A percentile compares a stretch with the other conserved stretches of the same genome.
These are phyloP conservation scores for Sebastes steindachneri DNA, from an alignment of 2,797 vertebrate genomes.

Conservation along the genomic window DNA sequence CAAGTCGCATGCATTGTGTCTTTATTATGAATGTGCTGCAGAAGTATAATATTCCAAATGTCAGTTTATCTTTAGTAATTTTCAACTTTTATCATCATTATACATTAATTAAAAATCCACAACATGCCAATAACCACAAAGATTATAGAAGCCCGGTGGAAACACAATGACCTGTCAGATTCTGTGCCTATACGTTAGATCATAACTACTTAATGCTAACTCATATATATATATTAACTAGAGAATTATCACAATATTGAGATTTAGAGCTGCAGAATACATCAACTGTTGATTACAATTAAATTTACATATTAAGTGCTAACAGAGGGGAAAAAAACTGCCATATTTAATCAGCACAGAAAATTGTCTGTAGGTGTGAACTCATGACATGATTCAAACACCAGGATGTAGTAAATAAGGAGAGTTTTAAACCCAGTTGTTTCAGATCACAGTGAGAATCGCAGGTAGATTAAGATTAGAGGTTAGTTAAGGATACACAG, in stretches of 20 bases:
- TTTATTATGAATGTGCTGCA: slow-evolving; percentile 80
- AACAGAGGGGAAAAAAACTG: slow-evolving; percentile 19
- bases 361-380: slow-evolving; percentile 27
- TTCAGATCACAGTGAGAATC: slow-evolving; percentile 71
- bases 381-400: slow-evolving; percentile 28
- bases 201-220: slow-evolving; percentile 57
- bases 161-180: slow-evolving; percentile 44
- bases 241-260: slow-evolving; percentile 66
- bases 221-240: slow-evolving; percentile 52
- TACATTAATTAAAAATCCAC: slow-evolving; percentile 63
- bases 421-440: slow-evolving; percentile 22
- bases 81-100: slow-evolving; percentile 40
- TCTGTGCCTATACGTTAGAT: slow-evolving; percentile 44
- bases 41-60: slow-evolving; percentile 66
- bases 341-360: slow-evolving; percentile 20
- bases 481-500: slow-evolving; percentile 44
- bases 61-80: slow-evolving; percentile 45
- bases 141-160: slow-evolving; percentile 62
- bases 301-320: slow-evolving; percentile 49
- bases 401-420: slow-evolving; percentile 15
- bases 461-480: slow-evolving; percentile 53
- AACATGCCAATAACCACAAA: slow-evolving; percentile 75
- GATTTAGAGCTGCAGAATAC: slow-evolving; percentile 67
- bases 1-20: slow-evolving; percentile 74
- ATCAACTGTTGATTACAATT: slow-evolving; percentile 61